phyloP scores from a whole-genome alignment of 2,797 vertebrate species.

The Gymnodraco acuticeps region DNA sequence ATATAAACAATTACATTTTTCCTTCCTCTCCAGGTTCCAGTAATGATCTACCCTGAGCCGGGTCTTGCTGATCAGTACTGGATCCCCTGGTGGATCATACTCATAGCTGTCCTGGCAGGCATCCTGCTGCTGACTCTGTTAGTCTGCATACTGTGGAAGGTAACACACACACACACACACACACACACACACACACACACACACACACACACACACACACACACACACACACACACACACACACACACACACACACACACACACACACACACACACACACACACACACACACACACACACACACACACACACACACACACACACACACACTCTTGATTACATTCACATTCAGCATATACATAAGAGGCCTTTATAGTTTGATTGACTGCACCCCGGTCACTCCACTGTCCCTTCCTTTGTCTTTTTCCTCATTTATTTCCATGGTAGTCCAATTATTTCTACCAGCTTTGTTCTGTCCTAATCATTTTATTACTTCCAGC shows the following conservation, averaged over 20 bases:
- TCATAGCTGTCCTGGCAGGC: slow-evolving; percentile 90
- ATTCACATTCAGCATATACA: background rate
- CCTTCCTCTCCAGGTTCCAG: slow-evolving; percentile 81
- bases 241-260: too few relatives aligned
- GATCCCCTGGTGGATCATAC: slow-evolving; percentile 94
- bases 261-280: too few relatives aligned
- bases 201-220: too few relatives aligned
- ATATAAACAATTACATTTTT: background rate
- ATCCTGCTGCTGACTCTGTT: slow-evolving; percentile 89
- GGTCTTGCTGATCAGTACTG: slow-evolving; percentile 81
- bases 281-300: slow-evolving; percentile 51
- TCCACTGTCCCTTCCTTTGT: background rate
- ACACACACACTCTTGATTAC: slow-evolving; percentile 25
- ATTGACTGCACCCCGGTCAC: slow-evolving; percentile 11
- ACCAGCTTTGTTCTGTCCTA: slow-evolving; percentile 33
- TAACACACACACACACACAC: slow-evolving; percentile 63
- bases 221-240: too few relatives aligned
- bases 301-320: slow-evolving; percentile 45
- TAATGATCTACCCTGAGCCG: slow-evolving; percentile 92
- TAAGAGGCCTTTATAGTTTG: background rate
- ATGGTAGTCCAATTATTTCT: slow-evolving; percentile 27
- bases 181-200: too few relatives aligned
- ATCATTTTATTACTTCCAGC: slow-evolving; percentile 39
- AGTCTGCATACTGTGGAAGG: slow-evolving; percentile 92
- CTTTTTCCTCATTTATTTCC: slow-evolving; percentile 18